Evolutionary conservation across 2,797 vertebrate genomes (phyloP), one percentile per base, ranked within the genome.

Genomic region (Gymnocypris eckloni): DNA sequence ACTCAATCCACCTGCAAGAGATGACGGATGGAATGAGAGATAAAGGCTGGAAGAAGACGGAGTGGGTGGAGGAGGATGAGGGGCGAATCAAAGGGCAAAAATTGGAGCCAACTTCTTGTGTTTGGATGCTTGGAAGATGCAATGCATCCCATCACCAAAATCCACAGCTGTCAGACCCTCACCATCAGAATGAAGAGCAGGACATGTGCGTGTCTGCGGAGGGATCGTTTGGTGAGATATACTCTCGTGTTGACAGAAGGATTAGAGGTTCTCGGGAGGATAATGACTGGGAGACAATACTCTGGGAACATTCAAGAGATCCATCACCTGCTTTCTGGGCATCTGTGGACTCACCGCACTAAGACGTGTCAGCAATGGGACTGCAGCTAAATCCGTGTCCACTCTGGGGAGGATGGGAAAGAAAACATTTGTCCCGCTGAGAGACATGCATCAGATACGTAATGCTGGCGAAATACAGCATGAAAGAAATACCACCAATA

Each of bases 1-100:
- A 89, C 87, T 91, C 85, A 91, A 87, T 87, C 80, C 88, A 91
- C 89, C 88, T 90, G 87, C 85, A 54, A 56, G 61, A 87, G 77
- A 70, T 69, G 87, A 69, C 3, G 52, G 39, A 77, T 61, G 70
- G 39, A 75, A 56, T 69, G 61, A 77, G 48, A 69, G 22, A 81
- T 69, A 67, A 52, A 61, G 39, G 39, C 20, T 54, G 56, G 69
- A 69, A 73, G 41, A 77, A 69, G 41, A 59, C n/a, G 12, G 45
- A 28, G 43, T 66, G 15, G 81, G 48, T 6, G 56, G 37, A 33
- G 59, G 66, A 39, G 48, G 79, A 84, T 22, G 73, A 54, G 28
- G 52, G 69, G 61, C 37, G 43, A 79, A 82, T 56, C 37, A 86
- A 72, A 79, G 75, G 54, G 52, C 52, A 81, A 54, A 61, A 76